phyloP scores from a whole-genome alignment of 2,888 invertebrate species.

The Drosophila limbata region DNA sequence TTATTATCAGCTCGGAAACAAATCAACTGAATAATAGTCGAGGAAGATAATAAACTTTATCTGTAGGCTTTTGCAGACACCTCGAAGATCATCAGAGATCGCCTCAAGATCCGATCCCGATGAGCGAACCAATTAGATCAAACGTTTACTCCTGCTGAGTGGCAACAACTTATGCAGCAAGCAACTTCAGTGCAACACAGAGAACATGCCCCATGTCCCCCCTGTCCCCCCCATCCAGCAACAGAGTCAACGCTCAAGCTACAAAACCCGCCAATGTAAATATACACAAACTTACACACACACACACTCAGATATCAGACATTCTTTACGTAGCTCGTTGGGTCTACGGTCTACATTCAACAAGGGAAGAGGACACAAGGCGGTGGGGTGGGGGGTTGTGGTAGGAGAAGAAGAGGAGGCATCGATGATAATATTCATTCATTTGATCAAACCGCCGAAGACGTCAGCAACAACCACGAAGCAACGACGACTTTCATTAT shows the following conservation, averaged over 20 bases:
- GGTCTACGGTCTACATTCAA: slow-evolving; percentile 69
- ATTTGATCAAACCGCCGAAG: slow-evolving; percentile 82
- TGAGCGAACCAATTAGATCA: slow-evolving; percentile 81
- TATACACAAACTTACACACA: slow-evolving; percentile 26
- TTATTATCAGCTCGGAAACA: slow-evolving; percentile 20
- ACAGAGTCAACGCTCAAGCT: slow-evolving; percentile 40
- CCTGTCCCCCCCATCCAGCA: slow-evolving; percentile 21
- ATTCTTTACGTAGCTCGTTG: slow-evolving; percentile 68
- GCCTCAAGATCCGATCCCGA: slow-evolving; percentile 41
- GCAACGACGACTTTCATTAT: slow-evolving; percentile 74
- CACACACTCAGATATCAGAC: slow-evolving; percentile 54
- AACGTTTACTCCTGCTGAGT: slow-evolving; percentile 79
- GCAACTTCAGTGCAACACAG: slow-evolving; percentile 19
- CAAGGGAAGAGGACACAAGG: slow-evolving; percentile 49
- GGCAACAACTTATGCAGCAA: slow-evolving; percentile 63
- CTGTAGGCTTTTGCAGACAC: slow-evolving; percentile 33
- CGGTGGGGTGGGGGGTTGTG: neutral
- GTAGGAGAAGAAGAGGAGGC: slow-evolving; percentile 24
- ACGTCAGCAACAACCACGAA: slow-evolving; percentile 61
- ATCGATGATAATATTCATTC: slow-evolving; percentile 82
- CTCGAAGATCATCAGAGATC: slow-evolving; percentile 34
- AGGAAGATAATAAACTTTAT: slow-evolving; percentile 9
- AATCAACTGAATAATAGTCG: slow-evolving; percentile 30
- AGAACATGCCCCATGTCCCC: neutral
- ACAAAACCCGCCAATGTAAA: slow-evolving; percentile 59